These are phyloP conservation scores for Buathra laborator DNA, from an alignment of 2,888 invertebrate genomes.

Conservation along the genomic window DNA sequence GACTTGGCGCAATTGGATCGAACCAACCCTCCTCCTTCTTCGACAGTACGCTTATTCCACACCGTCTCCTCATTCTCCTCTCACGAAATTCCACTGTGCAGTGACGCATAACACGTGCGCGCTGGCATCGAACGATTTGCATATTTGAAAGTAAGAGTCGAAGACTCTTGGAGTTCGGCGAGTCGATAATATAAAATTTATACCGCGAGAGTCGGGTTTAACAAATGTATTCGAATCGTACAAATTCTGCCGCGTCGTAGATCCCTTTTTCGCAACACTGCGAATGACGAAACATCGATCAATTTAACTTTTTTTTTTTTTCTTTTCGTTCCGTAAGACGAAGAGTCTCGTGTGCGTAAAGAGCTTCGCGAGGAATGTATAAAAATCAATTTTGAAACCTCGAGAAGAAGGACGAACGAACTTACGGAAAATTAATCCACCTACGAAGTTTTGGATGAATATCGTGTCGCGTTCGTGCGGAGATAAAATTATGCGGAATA, in stretches of 20 bases:
- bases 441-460: neutral
- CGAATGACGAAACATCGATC: neutral
- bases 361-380: too few species aligned
- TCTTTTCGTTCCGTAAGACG: neutral
- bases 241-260: neutral
- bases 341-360: too few species aligned
- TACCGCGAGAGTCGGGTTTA: neutral
- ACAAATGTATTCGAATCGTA: neutral
- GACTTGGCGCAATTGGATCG: conserved; percentile 64
- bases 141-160: conserved; percentile 79
- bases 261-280: neutral
- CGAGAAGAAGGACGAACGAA: neutral
- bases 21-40: conserved; percentile 42
- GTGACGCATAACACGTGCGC: conserved; percentile 78
- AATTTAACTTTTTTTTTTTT: neutral
- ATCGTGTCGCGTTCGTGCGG: neutral
- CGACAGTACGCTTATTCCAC: conserved; percentile 10
- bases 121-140: conserved; percentile 72
- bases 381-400: neutral
- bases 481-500: neutral
- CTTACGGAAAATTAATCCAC: neutral
- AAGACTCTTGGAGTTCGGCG: conserved; percentile 32
- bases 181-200: conserved; percentile 20
- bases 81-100: conserved; percentile 79
- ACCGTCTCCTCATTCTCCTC: conserved; percentile 68